These are phyloP conservation scores for Rousettus leschenaultii DNA, from an alignment of 2,113 vertebrate species.

Conservation along the genomic window DNA sequence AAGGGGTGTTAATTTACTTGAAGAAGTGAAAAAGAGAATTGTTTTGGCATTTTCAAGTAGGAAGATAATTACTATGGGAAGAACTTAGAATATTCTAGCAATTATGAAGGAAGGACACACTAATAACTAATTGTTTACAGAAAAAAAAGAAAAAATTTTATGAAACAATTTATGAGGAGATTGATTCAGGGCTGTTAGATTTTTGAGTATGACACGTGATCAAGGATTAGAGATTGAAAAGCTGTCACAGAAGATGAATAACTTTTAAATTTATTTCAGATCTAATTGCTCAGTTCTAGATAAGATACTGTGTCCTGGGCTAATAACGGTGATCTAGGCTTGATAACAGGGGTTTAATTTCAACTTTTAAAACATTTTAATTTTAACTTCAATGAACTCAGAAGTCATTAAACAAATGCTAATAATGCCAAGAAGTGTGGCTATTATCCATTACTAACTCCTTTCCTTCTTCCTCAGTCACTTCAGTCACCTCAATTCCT, in stretches of 20 bases:
- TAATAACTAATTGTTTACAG: not conserved
- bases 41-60: not conserved
- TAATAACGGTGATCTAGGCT: not conserved
- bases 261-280: not conserved
- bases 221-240: not conserved
- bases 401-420: not conserved
- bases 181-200: not conserved
- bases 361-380: not conserved
- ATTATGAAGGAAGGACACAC: not conserved
- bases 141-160: not conserved
- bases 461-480: not conserved
- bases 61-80: not conserved
- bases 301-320: not conserved
- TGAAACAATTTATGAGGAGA: not conserved
- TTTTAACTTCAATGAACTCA: not conserved
- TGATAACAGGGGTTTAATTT: not conserved
- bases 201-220: not conserved
- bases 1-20: not conserved
- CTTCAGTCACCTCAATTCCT: not conserved
- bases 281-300: not conserved
- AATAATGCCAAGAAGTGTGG: not conserved
- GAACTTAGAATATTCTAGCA: not conserved
- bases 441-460: not conserved
- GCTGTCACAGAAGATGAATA: not conserved
- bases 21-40: not conserved